A percentile compares a stretch with the other conserved stretches of the same genome.
Conservation (phyloP, 2,113 vertebrate genomes). For the Dipodomys ordii region DNA sequence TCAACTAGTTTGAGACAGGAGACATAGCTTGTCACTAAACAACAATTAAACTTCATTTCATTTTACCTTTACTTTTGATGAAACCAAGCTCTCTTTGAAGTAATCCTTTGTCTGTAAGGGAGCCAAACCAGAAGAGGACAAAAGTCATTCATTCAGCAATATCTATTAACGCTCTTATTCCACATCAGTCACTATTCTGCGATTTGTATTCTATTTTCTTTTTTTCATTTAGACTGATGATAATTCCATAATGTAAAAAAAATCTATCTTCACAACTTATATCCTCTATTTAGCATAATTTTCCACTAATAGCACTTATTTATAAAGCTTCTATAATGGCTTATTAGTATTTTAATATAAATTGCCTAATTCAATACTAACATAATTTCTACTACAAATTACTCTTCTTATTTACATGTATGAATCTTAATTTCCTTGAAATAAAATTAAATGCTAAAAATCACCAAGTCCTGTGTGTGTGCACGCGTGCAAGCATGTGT, state of each 20-base stretch:
- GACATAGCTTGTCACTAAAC: background rate
- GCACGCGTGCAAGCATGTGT: background rate
- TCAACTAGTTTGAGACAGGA: background rate
- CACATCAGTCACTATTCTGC: background rate
- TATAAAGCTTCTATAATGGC: background rate
- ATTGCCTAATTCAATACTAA: slow-evolving; percentile 13
- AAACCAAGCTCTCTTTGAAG: background rate
- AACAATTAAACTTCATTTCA: background rate
- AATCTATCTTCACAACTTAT: background rate
- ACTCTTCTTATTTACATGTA: background rate
- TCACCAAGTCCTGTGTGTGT: background rate
- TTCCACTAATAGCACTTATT: slow-evolving; percentile 7
- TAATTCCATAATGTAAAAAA: background rate
- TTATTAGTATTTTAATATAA: background rate
- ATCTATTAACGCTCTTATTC: background rate
- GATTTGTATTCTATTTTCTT: background rate
- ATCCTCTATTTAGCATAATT: background rate
- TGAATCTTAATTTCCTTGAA: slow-evolving; percentile 17
- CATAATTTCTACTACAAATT: background rate
- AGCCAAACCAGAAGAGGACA: background rate
- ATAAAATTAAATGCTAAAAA: background rate
- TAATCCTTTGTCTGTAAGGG: background rate
- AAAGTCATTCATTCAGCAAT: background rate
- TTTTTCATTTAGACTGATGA: background rate
- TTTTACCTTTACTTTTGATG: background rate